These are phyloP conservation scores for Megaceryle maxima DNA, from an alignment of 2,113 vertebrate species.

Conservation along the genomic window DNA sequence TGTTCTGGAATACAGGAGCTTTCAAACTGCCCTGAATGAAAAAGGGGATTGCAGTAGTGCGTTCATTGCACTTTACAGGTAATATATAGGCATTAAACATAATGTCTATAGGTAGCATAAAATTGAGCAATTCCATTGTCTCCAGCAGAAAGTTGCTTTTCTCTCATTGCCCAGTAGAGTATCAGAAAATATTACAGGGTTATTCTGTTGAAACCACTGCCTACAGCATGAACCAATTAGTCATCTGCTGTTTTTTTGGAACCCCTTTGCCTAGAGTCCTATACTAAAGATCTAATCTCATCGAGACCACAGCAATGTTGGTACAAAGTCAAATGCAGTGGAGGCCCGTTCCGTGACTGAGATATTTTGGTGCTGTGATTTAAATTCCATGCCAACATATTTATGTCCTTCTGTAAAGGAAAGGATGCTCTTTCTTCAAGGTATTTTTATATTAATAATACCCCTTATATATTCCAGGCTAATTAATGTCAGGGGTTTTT, in stretches of 20 bases:
- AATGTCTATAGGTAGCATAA: background rate
- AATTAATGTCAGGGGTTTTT: background rate
- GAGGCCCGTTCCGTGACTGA: background rate
- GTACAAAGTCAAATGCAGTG: background rate
- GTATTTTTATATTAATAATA: background rate
- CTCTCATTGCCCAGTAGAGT: background rate
- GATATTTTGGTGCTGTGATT: background rate
- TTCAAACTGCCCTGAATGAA: background rate
- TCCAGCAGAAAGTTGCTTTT: background rate
- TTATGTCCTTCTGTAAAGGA: background rate
- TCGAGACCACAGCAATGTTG: accelerated
- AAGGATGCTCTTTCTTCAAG: background rate
- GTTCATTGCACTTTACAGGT: background rate
- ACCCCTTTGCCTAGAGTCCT: background rate
- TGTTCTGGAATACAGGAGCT: background rate
- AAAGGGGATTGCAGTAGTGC: background rate
- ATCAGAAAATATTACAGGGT: background rate
- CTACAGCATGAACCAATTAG: background rate
- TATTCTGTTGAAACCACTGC: background rate
- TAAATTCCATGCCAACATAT: background rate
- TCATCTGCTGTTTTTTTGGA: background rate
- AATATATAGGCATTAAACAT: background rate
- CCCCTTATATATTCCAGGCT: background rate
- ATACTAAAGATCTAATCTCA: background rate
- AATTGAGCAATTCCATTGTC: background rate